Percentiles rank a stretch among this genome's conserved stretches.
Evolutionary conservation across 2,888 invertebrate genomes (phyloP).

Genomic region (Agrotis clavis): DNA sequence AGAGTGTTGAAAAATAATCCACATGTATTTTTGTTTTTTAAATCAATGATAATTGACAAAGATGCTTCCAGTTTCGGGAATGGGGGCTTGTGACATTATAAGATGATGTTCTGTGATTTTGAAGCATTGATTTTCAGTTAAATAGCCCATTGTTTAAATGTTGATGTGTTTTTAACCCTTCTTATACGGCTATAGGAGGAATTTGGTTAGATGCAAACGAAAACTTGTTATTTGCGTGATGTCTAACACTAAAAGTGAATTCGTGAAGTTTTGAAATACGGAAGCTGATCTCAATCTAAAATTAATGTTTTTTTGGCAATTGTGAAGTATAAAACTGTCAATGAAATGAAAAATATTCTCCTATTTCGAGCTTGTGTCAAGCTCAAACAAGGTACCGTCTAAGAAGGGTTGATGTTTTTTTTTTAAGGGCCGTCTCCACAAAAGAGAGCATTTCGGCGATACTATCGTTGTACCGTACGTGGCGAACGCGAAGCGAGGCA

Average conservation of each 20-base stretch:
- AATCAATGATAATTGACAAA: no score
- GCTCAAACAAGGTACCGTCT: neutral
- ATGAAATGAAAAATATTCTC: neutral
- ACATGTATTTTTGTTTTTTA: no score
- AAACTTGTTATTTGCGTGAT: neutral
- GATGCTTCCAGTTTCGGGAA: no score
- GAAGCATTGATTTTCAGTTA: no score
- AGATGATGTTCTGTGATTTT: no score
- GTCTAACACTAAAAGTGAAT: neutral
- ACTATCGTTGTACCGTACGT: no score
- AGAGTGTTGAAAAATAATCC: no score
- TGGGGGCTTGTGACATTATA: no score
- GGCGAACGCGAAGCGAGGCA: no score
- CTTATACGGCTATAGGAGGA: slow-evolving; percentile 6
- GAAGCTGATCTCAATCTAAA: slow-evolving; percentile 13
- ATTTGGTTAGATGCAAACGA: neutral
- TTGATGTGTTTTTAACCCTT: slow-evolving; percentile 46
- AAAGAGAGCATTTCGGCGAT: no score
- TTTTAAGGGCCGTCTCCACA: neutral
- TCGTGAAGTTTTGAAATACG: neutral
- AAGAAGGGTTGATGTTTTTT: slow-evolving; percentile 44
- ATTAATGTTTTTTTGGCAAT: neutral
- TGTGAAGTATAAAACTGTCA: neutral
- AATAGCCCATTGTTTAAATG: neutral
- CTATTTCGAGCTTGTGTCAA: neutral